Evolutionary conservation across 1,140 invertebrate genomes (phyloP).

Genomic region (Pogonus chalceus): DNA sequence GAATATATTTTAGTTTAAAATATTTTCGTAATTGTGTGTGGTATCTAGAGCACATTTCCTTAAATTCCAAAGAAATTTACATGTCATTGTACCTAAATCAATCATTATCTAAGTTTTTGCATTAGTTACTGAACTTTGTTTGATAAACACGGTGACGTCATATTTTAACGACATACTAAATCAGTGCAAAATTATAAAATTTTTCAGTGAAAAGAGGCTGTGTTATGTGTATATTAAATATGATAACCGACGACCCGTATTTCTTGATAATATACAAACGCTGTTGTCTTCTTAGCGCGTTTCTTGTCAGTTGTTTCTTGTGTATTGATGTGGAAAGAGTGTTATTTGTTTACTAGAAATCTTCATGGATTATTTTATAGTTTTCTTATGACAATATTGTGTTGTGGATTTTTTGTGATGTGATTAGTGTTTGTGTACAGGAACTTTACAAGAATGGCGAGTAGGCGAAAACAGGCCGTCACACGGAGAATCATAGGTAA

Average conservation of each 20-base stretch:
- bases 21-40: no score
- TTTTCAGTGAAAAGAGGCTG: neutral
- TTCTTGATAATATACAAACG: neutral
- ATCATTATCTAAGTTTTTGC: neutral
- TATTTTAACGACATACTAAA: neutral
- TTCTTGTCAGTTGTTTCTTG: no score
- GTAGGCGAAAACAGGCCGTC: neutral
- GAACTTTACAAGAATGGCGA: neutral
- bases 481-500: neutral
- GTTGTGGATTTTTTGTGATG: no score
- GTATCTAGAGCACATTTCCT: no score
- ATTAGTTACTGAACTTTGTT: neutral
- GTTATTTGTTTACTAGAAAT: no score
- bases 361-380: no score
- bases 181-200: neutral
- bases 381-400: no score
- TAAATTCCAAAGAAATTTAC: no score
- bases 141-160: neutral
- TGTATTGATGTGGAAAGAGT: no score
- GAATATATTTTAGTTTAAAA: no score
- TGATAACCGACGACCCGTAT: neutral
- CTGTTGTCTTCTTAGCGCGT: no score
- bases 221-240: neutral
- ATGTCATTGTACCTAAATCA: neutral
- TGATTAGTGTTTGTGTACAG: neutral